These are phyloP conservation scores for Cyphomyrus discorhynchus DNA, from an alignment of 2,113 vertebrate species.

Conservation along the genomic window DNA sequence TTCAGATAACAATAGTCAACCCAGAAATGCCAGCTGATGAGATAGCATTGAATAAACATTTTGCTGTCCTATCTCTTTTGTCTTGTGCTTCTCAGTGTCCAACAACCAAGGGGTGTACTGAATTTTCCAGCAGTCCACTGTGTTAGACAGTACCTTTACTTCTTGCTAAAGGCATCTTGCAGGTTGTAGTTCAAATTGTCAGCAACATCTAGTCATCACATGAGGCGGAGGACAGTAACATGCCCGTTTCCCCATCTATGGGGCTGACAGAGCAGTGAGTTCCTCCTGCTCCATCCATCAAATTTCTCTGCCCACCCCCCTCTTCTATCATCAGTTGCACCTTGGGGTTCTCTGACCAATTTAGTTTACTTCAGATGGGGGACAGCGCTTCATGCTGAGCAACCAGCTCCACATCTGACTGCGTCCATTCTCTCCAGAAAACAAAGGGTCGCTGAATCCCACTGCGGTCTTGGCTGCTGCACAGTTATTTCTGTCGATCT, in stretches of 20 bases:
- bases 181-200: background rate
- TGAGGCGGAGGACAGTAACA: background rate
- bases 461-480: background rate
- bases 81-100: background rate
- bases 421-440: background rate
- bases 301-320: background rate
- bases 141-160: background rate
- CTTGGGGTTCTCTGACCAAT: background rate
- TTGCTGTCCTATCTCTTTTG: background rate
- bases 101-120: background rate
- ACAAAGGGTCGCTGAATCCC: background rate
- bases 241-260: background rate
- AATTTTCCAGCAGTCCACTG: background rate
- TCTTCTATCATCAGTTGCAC: background rate
- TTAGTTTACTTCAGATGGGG: background rate
- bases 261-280: background rate
- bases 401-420: background rate
- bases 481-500: background rate
- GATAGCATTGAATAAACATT: background rate
- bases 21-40: background rate
- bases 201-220: background rate
- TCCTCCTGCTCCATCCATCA: background rate
- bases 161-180: background rate
- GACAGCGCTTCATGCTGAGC: background rate
- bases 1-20: background rate